Conservation (phyloP, 2,888 invertebrate species). For the Drosophila crucigera region DNA sequence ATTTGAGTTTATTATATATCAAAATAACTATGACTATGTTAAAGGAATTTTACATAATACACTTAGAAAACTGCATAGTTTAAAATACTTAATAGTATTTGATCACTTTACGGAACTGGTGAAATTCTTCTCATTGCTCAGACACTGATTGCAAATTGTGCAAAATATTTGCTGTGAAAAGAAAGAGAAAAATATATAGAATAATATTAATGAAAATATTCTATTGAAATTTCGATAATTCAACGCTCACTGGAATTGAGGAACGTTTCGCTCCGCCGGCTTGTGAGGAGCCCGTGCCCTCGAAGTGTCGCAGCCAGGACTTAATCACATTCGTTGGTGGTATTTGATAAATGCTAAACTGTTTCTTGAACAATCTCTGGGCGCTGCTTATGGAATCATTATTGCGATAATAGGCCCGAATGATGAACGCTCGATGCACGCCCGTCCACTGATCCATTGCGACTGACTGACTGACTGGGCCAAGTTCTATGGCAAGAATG, state of each 20-base stretch:
- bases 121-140: slow-evolving; percentile 76
- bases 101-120: slow-evolving; percentile 56
- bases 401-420: slow-evolving; percentile 79
- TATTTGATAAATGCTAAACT: slow-evolving; percentile 77
- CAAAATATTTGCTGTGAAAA: slow-evolving; percentile 72
- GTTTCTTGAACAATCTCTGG: slow-evolving; percentile 79
- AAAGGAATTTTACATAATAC: not conserved
- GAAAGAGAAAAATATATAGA: not conserved
- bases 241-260: slow-evolving; percentile 65
- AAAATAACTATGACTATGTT: slow-evolving; percentile 7
- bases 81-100: not conserved
- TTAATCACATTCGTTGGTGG: slow-evolving; percentile 80
- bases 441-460: slow-evolving; percentile 83
- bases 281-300: slow-evolving; percentile 77
- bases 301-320: slow-evolving; percentile 79
- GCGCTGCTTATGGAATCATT: slow-evolving; percentile 79
- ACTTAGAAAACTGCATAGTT: not conserved
- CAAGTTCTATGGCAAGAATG: slow-evolving; percentile 2
- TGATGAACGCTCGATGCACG: slow-evolving; percentile 81
- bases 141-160: slow-evolving; percentile 75
- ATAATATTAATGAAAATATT: not conserved
- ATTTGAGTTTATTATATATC: slow-evolving; percentile 39
- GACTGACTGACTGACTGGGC: slow-evolving; percentile 43
- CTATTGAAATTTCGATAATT: rapidly evolving
- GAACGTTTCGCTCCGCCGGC: slow-evolving; percentile 59